Evolutionary conservation across 2,888 invertebrate species (phyloP).

Genomic region (Cephus pygmeus): DNA sequence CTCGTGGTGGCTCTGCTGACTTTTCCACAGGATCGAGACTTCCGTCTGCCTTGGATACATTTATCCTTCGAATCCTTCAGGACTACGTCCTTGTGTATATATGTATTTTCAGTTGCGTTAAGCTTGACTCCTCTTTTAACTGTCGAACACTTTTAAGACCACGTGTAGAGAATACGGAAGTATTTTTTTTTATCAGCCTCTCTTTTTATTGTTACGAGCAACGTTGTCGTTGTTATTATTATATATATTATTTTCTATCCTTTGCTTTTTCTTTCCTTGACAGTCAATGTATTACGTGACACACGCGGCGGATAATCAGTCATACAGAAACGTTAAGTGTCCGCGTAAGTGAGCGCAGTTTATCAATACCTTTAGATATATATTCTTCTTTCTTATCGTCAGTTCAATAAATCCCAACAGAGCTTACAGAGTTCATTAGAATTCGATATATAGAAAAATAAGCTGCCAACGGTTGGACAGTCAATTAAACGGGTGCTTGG

Average conservation of each 20-base stretch:
- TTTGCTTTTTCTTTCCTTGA: not conserved
- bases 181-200: not conserved
- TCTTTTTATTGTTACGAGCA: not conserved
- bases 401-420: not conserved
- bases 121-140: not conserved
- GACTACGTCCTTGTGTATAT: not conserved
- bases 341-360: not conserved
- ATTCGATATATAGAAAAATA: not conserved
- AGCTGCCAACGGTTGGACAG: not conserved
- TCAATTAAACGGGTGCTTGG: not conserved
- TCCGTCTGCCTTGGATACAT: conserved; percentile 44
- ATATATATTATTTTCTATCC: not conserved
- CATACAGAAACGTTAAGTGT: not conserved
- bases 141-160: not conserved
- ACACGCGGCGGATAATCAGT: not conserved
- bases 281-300: not conserved
- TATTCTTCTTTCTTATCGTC: not conserved
- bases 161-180: not conserved
- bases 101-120: not conserved
- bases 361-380: not conserved
- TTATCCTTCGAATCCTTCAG: conserved; percentile 31
- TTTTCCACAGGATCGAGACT: conserved; percentile 42
- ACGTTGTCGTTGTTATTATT: not conserved
- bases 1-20: conserved; percentile 32
- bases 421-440: not conserved